A percentile compares a stretch with the other conserved stretches of the same genome.
Evolutionary conservation across 2,113 vertebrate species (phyloP).

Genomic region (Myocastor coypus): DNA sequence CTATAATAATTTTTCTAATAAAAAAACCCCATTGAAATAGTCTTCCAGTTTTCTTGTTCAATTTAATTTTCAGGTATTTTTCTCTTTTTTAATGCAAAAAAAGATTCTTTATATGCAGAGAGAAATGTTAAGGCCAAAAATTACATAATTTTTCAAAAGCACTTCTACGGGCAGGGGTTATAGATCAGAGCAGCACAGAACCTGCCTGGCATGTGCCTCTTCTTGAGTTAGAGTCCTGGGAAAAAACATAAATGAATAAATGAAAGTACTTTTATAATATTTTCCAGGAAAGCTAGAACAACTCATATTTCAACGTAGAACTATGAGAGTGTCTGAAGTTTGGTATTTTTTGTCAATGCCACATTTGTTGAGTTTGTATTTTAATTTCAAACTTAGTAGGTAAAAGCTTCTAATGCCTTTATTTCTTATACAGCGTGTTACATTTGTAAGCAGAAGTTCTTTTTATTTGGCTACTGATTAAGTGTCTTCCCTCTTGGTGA

Average conservation of each 20-base stretch:
- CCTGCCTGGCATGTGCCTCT: too few species aligned
- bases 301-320: not conserved
- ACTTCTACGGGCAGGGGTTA: not conserved
- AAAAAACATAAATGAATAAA: too few species aligned
- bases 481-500: not conserved
- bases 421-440: not conserved
- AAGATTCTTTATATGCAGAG: not conserved
- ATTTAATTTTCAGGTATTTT: not conserved
- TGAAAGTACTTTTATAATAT: not conserved
- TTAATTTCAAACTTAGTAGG: not conserved
- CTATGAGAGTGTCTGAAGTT: not conserved
- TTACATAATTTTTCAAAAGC: not conserved
- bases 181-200: too few species aligned
- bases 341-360: not conserved
- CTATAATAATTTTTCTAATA: not conserved
- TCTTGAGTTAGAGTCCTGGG: too few species aligned
- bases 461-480: not conserved
- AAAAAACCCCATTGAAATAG: not conserved
- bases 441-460: not conserved
- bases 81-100: not conserved
- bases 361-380: not conserved
- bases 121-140: not conserved
- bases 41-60: not conserved
- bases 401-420: not conserved
- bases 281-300: not conserved